Evolutionary conservation across 2,888 invertebrate genomes (phyloP), one percentile per base, ranked within the genome.

Genomic region (Mesopsocus fuscifrons): DNA sequence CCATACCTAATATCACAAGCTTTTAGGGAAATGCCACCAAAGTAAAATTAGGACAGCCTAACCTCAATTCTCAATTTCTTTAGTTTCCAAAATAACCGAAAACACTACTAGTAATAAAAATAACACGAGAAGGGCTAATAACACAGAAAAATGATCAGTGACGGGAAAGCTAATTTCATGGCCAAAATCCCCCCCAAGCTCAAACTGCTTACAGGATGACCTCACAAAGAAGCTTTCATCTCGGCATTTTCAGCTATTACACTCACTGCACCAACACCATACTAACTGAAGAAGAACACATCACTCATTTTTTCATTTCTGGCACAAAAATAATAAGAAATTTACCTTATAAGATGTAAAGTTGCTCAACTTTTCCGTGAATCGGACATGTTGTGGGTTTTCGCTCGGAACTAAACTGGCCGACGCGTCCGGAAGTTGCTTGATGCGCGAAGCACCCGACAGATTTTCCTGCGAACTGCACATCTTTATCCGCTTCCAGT

Each of bases 1-100:
- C 38, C 17, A 38, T 38, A 38, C 38, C 38, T 38, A 33, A 33
- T 20, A 38, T 13, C 18, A 38, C n/a, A 38, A 38, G 38, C 38
- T 38, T 33, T 33, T 15, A 17, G 33, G 15, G 33, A 33, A 33
- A 33, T 33, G 15, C 15, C 33, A 33, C 33, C 16, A 33, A 33
- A 33, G 15, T 33, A 33, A 33, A 33, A 33, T 17, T 17, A 33
- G 33, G 33, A 17, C 33, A 33, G 16, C 15, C 6, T 33, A 33
- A 33, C 33, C 33, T 33, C 9, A 9, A 16, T 33, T 9, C 30
- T 30, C n/a, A 30, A 30, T 30, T 30, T 30, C n/a, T 30, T 30
- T 30, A 30, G 9, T 30, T 30, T 30, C n/a, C 9, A 11, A 30
- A n/a, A 30, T n/a, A 30, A 30, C 9, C n/a, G 9, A 30, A 30